phyloP scores from a whole-genome alignment of 1,140 invertebrate genomes.

The Drosophila tristis region DNA sequence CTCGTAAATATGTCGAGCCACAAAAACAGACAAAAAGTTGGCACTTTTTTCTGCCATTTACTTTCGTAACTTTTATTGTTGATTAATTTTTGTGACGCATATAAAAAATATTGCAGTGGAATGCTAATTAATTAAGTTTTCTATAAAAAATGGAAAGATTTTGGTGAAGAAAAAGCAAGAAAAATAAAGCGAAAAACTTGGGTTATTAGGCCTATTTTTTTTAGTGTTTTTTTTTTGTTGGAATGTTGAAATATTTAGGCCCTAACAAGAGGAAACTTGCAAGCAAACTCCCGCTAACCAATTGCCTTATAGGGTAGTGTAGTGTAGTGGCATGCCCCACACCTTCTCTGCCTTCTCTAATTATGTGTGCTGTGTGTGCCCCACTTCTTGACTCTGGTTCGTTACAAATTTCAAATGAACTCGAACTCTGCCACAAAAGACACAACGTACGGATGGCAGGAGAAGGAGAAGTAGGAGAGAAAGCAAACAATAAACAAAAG shows the following conservation, averaged over 20 bases:
- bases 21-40: slow-evolving; percentile 12
- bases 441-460: slow-evolving; percentile 5
- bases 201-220: background rate
- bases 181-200: background rate
- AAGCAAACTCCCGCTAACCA: slow-evolving; percentile 22
- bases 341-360: slow-evolving; percentile 40
- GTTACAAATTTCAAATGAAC: slow-evolving; percentile 76
- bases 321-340: slow-evolving; percentile 53
- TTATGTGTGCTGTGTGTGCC: slow-evolving; percentile 27
- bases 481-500: slow-evolving; percentile 56
- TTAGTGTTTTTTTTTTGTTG: slow-evolving; percentile 10
- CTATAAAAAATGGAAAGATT: slow-evolving; percentile 24
- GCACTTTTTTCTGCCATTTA: background rate
- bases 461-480: slow-evolving; percentile 45
- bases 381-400: slow-evolving; percentile 29
- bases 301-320: slow-evolving; percentile 17
- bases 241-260: slow-evolving; percentile 37
- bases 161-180: slow-evolving; percentile 12
- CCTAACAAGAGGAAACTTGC: too few species aligned
- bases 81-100: slow-evolving; percentile 23
- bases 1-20: slow-evolving; percentile 6
- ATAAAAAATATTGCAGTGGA: slow-evolving; percentile 55
- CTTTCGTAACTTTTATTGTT: slow-evolving; percentile 21
- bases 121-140: slow-evolving; percentile 74
- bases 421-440: slow-evolving; percentile 32